Conservation (phyloP, 2,888 invertebrate genomes). For the Erpobdella octoculata region DNA sequence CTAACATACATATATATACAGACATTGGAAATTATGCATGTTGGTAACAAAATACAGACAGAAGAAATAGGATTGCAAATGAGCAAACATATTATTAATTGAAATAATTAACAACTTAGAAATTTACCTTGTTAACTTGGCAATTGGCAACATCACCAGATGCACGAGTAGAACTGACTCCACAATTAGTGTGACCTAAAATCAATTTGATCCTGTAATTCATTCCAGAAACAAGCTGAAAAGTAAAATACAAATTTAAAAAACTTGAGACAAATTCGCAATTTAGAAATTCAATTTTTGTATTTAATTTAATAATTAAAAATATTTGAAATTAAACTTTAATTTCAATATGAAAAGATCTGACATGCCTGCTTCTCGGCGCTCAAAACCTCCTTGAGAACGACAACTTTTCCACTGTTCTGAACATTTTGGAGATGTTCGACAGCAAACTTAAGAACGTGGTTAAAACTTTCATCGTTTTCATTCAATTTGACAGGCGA, state of each 20-base stretch:
- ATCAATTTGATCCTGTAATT: slow-evolving; percentile 27
- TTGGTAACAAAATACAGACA: too few species aligned
- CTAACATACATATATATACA: too few species aligned
- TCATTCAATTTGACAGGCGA: background rate
- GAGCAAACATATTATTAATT: too few species aligned
- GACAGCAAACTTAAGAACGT: background rate
- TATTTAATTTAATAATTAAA: too few species aligned
- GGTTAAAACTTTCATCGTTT: background rate
- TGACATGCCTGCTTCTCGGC: background rate
- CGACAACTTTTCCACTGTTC: background rate
- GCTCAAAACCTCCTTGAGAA: background rate
- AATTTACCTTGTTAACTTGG: too few species aligned
- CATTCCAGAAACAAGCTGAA: slow-evolving; percentile 29
- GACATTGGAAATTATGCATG: too few species aligned
- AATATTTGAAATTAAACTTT: too few species aligned
- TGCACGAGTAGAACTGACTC: too few species aligned
- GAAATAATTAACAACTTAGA: too few species aligned
- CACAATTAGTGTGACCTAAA: slow-evolving; percentile 27
- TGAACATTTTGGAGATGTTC: background rate
- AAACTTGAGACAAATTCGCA: background rate
- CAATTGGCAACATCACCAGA: too few species aligned
- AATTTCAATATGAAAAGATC: too few species aligned
- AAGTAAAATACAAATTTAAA: background rate
- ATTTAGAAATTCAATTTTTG: background rate
- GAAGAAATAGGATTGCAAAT: too few species aligned